phyloP scores from a whole-genome alignment of 2,113 vertebrate genomes.

The Varanus salvator region DNA sequence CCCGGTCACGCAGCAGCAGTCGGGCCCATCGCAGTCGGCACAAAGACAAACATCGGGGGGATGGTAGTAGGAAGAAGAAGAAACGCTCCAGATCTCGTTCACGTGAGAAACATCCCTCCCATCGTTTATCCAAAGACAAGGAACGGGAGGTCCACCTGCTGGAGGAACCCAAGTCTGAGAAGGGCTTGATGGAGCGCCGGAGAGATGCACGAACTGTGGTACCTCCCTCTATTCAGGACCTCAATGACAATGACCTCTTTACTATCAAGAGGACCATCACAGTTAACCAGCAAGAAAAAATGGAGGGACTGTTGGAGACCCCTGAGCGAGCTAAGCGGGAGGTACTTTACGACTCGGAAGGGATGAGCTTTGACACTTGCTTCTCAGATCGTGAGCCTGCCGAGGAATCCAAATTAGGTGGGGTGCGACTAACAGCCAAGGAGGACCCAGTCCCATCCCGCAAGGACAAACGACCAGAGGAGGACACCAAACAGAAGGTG shows the following conservation, averaged over 20 bases:
- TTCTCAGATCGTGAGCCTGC: constrained; percentile 65
- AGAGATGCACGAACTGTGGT: constrained; percentile 85
- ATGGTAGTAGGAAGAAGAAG: constrained; percentile 69
- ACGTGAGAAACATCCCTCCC: constrained; percentile 63
- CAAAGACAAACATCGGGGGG: constrained; percentile 76
- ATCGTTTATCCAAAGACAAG: constrained; percentile 50
- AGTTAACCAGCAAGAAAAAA: constrained; percentile 75
- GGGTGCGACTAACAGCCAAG: constrained; percentile 2
- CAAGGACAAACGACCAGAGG: constrained; percentile 29
- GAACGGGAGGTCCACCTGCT: constrained; percentile 59
- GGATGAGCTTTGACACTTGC: constrained; percentile 58
- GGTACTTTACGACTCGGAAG: constrained; percentile 78
- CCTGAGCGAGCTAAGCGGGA: constrained; percentile 76
- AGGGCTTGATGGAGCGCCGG: constrained; percentile 55
- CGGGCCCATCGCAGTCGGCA: constrained; percentile 64
- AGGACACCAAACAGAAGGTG: constrained; percentile 62
- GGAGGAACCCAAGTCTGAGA: constrained; percentile 56
- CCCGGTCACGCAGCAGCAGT: constrained; percentile 38
- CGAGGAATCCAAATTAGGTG: constrained; percentile 33
- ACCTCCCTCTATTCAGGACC: constrained; percentile 92
- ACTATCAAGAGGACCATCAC: constrained; percentile 96
- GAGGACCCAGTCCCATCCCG: background rate
- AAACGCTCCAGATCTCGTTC: constrained; percentile 65
- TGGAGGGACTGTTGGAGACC: constrained; percentile 54
- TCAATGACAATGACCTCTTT: constrained; percentile 91